These are phyloP conservation scores for Ceuthmochares aereus DNA, from an alignment of 2,113 vertebrate genomes.

Conservation along the genomic window DNA sequence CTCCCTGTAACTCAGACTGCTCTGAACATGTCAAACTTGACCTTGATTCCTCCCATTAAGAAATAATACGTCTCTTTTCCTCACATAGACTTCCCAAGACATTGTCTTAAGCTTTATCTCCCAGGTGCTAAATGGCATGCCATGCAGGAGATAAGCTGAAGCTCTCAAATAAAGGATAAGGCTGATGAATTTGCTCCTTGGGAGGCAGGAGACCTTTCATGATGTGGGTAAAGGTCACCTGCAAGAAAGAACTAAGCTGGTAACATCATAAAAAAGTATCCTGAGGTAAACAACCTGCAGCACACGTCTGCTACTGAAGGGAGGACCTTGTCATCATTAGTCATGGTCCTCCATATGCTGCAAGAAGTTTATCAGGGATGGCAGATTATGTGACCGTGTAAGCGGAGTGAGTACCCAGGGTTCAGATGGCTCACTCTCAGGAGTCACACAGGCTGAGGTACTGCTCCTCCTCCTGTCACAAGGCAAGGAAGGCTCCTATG, in stretches of 20 bases:
- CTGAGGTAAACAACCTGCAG: accelerated
- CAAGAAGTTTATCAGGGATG: background rate
- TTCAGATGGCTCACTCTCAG: background rate
- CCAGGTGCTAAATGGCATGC: background rate
- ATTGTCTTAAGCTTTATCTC: background rate
- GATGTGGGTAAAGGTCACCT: background rate
- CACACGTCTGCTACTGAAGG: accelerated
- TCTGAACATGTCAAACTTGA: background rate
- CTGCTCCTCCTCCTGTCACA: background rate
- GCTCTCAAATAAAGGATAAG: background rate
- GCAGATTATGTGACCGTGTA: background rate
- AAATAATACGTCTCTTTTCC: background rate
- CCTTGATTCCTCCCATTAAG: background rate
- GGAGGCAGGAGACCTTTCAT: background rate
- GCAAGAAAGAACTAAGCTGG: background rate
- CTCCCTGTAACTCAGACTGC: background rate
- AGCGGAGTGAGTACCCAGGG: background rate
- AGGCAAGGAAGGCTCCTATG: background rate
- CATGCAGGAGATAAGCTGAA: background rate
- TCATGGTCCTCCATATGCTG: background rate
- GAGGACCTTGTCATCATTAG: background rate
- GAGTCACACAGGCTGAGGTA: background rate
- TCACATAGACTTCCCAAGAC: background rate
- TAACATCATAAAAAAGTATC: background rate
- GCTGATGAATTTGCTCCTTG: background rate